Conservation (phyloP, 2,113 vertebrate species). For the Paralichthys olivaceus region DNA sequence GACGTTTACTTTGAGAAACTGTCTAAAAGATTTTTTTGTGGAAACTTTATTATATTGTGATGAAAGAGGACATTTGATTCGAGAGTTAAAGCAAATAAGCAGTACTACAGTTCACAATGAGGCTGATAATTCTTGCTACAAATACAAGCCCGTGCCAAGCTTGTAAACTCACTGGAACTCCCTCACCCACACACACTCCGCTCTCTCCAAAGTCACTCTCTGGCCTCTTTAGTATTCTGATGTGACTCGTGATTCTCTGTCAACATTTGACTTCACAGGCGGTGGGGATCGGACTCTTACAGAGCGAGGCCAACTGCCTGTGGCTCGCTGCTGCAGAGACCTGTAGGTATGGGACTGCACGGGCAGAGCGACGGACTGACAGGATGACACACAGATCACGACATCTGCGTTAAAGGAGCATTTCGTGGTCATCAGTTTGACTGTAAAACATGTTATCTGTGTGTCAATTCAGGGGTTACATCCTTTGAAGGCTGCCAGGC, state of each 20-base stretch:
- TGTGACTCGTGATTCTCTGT: slow-evolving; percentile 63
- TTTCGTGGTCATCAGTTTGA: background rate
- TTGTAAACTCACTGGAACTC: background rate
- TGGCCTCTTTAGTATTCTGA: slow-evolving; percentile 71
- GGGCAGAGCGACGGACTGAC: slow-evolving; percentile 31
- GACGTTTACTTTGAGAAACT: slow-evolving; percentile 11
- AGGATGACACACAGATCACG: slow-evolving; percentile 3
- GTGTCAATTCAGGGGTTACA: too few species aligned
- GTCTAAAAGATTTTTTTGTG: background rate
- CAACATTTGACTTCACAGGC: slow-evolving; percentile 72
- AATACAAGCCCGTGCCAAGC: slow-evolving; percentile 19
- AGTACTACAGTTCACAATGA: background rate
- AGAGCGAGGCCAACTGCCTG: slow-evolving; percentile 55
- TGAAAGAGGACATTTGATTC: slow-evolving; percentile 13
- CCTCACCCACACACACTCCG: background rate
- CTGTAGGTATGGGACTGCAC: background rate
- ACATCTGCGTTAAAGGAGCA: too few species aligned
- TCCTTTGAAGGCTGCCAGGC: too few species aligned
- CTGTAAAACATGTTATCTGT: too few species aligned
- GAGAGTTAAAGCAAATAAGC: slow-evolving; percentile 15
- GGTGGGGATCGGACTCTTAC: slow-evolving; percentile 58
- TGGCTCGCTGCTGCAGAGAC: slow-evolving; percentile 19
- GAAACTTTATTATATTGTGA: slow-evolving; percentile 17
- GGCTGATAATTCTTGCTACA: slow-evolving; percentile 17
- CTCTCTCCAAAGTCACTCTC: slow-evolving; percentile 39